Evolutionary conservation across 2,888 invertebrate genomes (phyloP).

Genomic region (Hypolimnas misippus): DNA sequence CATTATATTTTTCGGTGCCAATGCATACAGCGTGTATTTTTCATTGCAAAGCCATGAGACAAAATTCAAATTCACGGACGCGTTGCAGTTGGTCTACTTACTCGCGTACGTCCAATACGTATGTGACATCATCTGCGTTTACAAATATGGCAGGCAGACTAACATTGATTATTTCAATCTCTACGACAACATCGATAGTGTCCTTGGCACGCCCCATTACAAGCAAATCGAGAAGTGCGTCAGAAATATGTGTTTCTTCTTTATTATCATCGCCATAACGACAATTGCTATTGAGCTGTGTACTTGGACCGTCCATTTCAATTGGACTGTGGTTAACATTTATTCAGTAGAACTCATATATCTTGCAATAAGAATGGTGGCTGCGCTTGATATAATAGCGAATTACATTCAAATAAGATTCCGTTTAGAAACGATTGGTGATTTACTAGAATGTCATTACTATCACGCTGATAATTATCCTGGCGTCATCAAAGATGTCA

Average conservation of each 20-base stretch:
- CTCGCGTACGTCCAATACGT: constrained; percentile 14
- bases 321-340: constrained; percentile 22
- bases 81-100: constrained; percentile 12
- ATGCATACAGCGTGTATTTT: background rate
- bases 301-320: constrained; percentile 19
- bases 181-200: constrained; percentile 24
- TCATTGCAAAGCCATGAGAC: background rate
- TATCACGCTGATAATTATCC: constrained; percentile 13
- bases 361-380: constrained; percentile 29
- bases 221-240: constrained; percentile 13
- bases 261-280: constrained; percentile 10
- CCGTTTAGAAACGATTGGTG: constrained; percentile 35
- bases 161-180: constrained; percentile 22
- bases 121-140: constrained; percentile 14
- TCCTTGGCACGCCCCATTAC: constrained; percentile 20
- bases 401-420: constrained; percentile 37
- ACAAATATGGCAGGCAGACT: constrained; percentile 15
- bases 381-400: constrained; percentile 33
- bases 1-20: background rate
- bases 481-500: constrained; percentile 1
- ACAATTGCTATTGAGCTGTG: constrained; percentile 23
- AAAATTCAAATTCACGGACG: constrained; percentile 6
- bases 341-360: constrained; percentile 34
- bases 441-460: constrained; percentile 34
- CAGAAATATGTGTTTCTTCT: constrained; percentile 13